A percentile compares a stretch with the other conserved stretches of the same genome.
phyloP scores from a whole-genome alignment of 2,888 invertebrate genomes.

The Nomada ruficornis region DNA sequence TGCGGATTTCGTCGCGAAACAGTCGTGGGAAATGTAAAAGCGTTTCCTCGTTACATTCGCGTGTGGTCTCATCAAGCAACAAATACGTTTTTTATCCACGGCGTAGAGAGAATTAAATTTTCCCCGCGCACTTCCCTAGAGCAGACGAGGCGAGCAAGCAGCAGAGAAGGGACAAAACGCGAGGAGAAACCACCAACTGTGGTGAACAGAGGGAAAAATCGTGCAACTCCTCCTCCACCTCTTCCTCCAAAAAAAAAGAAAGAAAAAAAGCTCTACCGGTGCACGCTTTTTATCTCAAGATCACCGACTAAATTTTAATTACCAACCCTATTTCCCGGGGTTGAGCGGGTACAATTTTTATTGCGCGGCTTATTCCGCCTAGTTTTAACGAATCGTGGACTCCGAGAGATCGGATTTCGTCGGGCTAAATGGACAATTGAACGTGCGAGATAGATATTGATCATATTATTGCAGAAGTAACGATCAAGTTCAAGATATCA shows the following conservation, averaged over 20 bases:
- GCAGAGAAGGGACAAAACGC: not conserved
- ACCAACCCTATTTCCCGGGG: conserved; percentile 19
- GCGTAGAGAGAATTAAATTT: conserved; percentile 64
- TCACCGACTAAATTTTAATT: conserved; percentile 61
- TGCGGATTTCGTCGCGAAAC: conserved; percentile 44
- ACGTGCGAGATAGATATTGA: too few relatives aligned
- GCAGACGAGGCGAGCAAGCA: conserved; percentile 4
- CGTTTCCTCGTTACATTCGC: conserved; percentile 65
- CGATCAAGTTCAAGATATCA: too few relatives aligned
- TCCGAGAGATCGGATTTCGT: conserved; percentile 5
- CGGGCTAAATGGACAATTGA: too few relatives aligned
- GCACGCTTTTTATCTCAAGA: conserved; percentile 57
- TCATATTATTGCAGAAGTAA: too few relatives aligned
- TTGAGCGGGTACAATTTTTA: conserved; percentile 34
- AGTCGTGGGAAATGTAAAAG: conserved; percentile 67
- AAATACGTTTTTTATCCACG: conserved; percentile 58
- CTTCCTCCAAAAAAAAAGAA: not conserved
- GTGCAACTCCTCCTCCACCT: not conserved
- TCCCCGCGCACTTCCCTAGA: conserved; percentile 24
- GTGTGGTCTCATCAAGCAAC: conserved; percentile 50
- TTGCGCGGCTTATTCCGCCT: conserved; percentile 16
- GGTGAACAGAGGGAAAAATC: conserved; percentile 28
- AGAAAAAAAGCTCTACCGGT: conserved; percentile 24
- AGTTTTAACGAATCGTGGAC: not conserved
- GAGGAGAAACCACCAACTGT: not conserved